A percentile compares a stretch with the other conserved stretches of the same genome.
Evolutionary conservation across 1,140 invertebrate genomes (phyloP).

Genomic region (Maniola jurtina): DNA sequence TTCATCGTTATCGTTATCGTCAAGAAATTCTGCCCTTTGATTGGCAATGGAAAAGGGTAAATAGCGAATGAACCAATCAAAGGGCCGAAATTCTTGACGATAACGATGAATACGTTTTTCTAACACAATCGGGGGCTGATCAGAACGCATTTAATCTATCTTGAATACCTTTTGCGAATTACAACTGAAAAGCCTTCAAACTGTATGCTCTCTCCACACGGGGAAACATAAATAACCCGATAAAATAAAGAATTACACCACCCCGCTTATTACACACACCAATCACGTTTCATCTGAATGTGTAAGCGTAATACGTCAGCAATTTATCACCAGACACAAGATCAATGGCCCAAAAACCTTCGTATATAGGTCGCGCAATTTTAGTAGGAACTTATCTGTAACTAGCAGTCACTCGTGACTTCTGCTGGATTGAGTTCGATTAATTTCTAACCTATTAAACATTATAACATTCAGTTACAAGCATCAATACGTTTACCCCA

Average conservation of each 20-base stretch:
- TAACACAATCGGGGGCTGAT: too few relatives aligned
- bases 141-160: too few relatives aligned
- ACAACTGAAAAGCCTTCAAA: constrained; percentile 6
- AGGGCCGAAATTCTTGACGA: too few relatives aligned
- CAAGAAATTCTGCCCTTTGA: too few relatives aligned
- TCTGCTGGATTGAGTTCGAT: neutral
- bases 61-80: too few relatives aligned
- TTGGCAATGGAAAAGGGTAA: too few relatives aligned
- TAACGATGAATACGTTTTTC: too few relatives aligned
- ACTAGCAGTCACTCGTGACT: constrained; percentile 1
- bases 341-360: constrained; percentile 46
- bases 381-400: constrained; percentile 24
- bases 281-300: constrained; percentile 32
- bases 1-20: too few relatives aligned
- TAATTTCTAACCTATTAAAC: neutral
- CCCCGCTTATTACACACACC: constrained; percentile 19
- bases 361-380: constrained; percentile 32
- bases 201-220: neutral
- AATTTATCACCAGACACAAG: constrained; percentile 49
- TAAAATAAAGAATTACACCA: constrained; percentile 23
- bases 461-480: neutral
- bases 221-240: constrained; percentile 4
- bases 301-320: constrained; percentile 35
- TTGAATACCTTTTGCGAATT: constrained; percentile 7
- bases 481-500: neutral